These are phyloP conservation scores for Neoscelio sp. DNA, from an alignment of 2,888 invertebrate species.

Conservation along the genomic window DNA sequence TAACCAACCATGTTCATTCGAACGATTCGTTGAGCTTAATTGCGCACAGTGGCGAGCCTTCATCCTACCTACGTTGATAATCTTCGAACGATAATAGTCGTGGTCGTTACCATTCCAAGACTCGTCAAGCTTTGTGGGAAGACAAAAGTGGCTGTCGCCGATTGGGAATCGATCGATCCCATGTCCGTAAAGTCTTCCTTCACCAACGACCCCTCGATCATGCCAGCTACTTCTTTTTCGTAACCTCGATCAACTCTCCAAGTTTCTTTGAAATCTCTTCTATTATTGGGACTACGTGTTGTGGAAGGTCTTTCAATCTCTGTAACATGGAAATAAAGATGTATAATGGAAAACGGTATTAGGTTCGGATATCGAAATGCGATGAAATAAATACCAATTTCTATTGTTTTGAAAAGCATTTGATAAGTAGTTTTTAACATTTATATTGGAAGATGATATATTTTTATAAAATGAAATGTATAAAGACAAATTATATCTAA, in stretches of 20 bases:
- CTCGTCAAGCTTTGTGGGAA: slow-evolving; percentile 74
- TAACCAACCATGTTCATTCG: slow-evolving; percentile 63
- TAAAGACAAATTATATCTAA: too few species aligned
- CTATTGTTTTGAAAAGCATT: slow-evolving; percentile 21
- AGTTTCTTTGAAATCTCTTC: slow-evolving; percentile 78
- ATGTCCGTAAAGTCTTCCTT: slow-evolving; percentile 75
- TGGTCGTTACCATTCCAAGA: slow-evolving; percentile 70
- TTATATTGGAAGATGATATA: background rate
- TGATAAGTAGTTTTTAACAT: background rate
- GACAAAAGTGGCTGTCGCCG: slow-evolving; percentile 75
- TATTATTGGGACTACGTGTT: slow-evolving; percentile 75
- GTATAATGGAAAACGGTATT: slow-evolving; percentile 50
- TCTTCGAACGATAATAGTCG: slow-evolving; percentile 71
- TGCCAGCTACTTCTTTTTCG: slow-evolving; percentile 77
- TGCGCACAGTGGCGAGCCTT: slow-evolving; percentile 58
- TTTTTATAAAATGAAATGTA: too few species aligned
- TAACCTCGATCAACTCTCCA: slow-evolving; percentile 76
- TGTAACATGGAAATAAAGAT: slow-evolving; percentile 66
- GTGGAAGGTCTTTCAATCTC: slow-evolving; percentile 76
- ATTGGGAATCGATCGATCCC: slow-evolving; percentile 77
- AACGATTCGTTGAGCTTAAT: slow-evolving; percentile 66
- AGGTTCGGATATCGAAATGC: slow-evolving; percentile 25
- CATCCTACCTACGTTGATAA: slow-evolving; percentile 73
- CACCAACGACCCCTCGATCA: slow-evolving; percentile 77
- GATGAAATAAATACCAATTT: slow-evolving; percentile 22